Evolutionary conservation across 2,113 vertebrate genomes (phyloP).

Genomic region (Thinocorus orbignyianus): DNA sequence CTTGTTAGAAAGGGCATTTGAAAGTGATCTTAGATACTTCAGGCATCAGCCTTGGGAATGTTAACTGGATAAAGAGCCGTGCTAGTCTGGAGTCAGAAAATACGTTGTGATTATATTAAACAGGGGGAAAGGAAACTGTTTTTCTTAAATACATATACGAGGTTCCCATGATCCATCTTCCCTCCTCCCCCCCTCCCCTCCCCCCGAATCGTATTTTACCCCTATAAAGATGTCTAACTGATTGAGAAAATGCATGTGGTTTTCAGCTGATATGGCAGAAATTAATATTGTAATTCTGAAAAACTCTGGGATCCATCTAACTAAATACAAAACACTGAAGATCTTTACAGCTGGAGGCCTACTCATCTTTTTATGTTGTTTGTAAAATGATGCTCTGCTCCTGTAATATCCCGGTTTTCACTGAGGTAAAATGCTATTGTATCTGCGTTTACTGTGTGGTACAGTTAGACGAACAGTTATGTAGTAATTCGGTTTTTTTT

Average conservation of each 20-base stretch:
- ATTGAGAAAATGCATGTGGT: neutral
- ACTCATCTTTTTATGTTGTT: neutral
- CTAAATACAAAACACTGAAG: neutral
- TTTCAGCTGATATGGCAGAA: slow-evolving; percentile 14
- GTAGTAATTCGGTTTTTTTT: neutral
- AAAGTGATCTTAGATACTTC: slow-evolving; percentile 80
- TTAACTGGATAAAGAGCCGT: slow-evolving; percentile 63
- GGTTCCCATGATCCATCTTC: neutral
- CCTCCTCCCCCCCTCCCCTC: fast-evolving
- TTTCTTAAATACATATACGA: neutral
- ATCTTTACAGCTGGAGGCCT: slow-evolving; percentile 16
- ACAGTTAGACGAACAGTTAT: slow-evolving; percentile 1
- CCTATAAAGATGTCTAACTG: neutral
- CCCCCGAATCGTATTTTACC: neutral
- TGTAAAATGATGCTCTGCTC: neutral
- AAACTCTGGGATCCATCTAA: neutral
- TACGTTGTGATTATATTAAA: neutral
- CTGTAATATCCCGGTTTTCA: neutral
- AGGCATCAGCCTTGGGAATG: slow-evolving; percentile 69
- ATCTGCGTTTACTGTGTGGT: neutral
- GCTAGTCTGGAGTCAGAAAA: neutral
- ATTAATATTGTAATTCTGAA: neutral
- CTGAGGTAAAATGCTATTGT: neutral
- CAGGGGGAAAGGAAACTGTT: neutral
- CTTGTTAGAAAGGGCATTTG: slow-evolving; percentile 85